A percentile compares a stretch with the other conserved stretches of the same genome.
phyloP scores from a whole-genome alignment of 2,888 invertebrate genomes.

The Graphium colonna region DNA sequence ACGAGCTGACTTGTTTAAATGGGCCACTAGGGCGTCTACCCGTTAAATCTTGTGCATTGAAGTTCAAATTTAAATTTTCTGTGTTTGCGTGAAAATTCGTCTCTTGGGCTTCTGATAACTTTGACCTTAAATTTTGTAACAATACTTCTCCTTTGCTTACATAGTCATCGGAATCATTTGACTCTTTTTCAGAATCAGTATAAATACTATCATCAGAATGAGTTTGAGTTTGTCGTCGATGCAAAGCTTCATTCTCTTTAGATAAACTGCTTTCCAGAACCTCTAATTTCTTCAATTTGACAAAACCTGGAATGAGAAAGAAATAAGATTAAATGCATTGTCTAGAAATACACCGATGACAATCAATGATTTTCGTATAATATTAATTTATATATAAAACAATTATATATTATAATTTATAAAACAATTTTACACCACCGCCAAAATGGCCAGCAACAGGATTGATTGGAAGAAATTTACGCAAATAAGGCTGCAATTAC shows the following conservation, averaged over 20 bases:
- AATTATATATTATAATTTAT: too few relatives aligned
- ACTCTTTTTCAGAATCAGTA: conserved; percentile 71
- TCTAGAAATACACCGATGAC: too few relatives aligned
- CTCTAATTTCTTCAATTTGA: conserved; percentile 77
- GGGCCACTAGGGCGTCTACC: conserved; percentile 57
- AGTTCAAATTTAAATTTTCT: conserved; percentile 3
- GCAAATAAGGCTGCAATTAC: too few relatives aligned
- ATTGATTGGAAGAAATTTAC: too few relatives aligned
- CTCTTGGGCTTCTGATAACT: conserved; percentile 32
- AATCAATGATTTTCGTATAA: too few relatives aligned
- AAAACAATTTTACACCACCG: too few relatives aligned
- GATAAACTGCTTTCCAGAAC: conserved; percentile 63
- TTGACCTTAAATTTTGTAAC: conserved; percentile 49
- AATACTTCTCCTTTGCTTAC: conserved; percentile 46
- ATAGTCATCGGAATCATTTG: conserved; percentile 61
- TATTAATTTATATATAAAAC: too few relatives aligned
- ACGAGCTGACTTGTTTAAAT: conserved; percentile 45
- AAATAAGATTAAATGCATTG: too few relatives aligned
- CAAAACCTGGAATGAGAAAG: conserved; percentile 72
- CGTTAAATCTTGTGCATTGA: conserved; percentile 27
- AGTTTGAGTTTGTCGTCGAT: conserved; percentile 29
- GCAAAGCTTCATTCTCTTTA: conserved; percentile 45
- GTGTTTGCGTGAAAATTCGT: conserved; percentile 4
- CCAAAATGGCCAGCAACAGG: too few relatives aligned
- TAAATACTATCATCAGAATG: conserved; percentile 62